Percentiles rank a stretch among this genome's conserved stretches.
Evolutionary conservation across 2,888 invertebrate species (phyloP).

Genomic region (Drosophila hawaiiensis): DNA sequence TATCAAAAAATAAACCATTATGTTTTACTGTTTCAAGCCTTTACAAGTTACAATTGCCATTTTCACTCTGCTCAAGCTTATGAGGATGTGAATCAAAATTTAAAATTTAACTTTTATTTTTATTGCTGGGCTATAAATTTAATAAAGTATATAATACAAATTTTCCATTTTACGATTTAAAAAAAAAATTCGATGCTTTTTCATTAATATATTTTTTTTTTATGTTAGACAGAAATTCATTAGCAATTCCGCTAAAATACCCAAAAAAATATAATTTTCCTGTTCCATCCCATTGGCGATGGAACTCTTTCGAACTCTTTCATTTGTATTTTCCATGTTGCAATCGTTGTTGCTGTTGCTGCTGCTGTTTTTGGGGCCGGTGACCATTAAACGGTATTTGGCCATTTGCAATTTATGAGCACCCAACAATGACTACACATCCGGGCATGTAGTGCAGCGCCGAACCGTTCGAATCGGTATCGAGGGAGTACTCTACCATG

Average conservation of each 20-base stretch:
- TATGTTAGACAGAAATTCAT: background rate
- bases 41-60: background rate
- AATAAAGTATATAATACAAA: background rate
- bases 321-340: constrained; percentile 33
- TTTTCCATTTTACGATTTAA: background rate
- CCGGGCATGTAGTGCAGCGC: constrained; percentile 49
- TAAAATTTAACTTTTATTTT: background rate
- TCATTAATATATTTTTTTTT: no score
- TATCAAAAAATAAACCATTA: background rate
- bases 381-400: constrained; percentile 82
- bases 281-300: constrained; percentile 5
- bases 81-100: background rate
- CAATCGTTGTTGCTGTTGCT: constrained; percentile 13
- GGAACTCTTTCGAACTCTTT: constrained; percentile 13
- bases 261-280: background rate
- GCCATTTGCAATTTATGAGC: constrained; percentile 83
- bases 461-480: constrained; percentile 17
- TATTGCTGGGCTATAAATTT: background rate
- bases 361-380: constrained; percentile 46
- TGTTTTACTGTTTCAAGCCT: background rate
- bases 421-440: constrained; percentile 63
- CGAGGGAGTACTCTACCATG: constrained; percentile 1
- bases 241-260: background rate
- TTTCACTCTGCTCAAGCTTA: background rate
- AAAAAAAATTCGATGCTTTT: background rate